Evolutionary conservation across 2,888 invertebrate species (phyloP).

Genomic region (Trachelus tabidus): DNA sequence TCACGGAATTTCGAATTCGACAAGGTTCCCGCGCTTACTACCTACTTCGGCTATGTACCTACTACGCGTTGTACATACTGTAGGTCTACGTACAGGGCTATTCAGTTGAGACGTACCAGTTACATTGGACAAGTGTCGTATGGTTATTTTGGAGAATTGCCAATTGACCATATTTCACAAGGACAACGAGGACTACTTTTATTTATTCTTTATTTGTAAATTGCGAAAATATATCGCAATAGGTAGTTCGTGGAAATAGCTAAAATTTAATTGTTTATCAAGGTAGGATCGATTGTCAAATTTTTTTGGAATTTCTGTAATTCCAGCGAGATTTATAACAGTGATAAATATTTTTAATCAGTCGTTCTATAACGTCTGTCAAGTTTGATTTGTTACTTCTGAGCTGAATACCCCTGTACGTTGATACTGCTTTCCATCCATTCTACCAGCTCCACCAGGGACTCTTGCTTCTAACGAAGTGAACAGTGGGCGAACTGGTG

Average conservation of each 20-base stretch:
- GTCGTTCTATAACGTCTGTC: not conserved
- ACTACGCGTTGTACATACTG: not conserved
- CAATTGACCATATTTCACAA: not conserved
- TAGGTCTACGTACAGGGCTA: not conserved
- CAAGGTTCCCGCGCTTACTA: not conserved
- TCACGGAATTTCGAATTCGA: not conserved
- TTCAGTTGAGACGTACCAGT: not conserved
- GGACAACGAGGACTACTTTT: not conserved
- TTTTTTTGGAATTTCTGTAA: not conserved
- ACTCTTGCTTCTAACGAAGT: not conserved
- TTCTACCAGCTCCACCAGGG: not conserved
- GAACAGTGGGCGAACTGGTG: not conserved
- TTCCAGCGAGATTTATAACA: not conserved
- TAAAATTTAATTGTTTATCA: not conserved
- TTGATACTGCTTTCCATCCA: not conserved
- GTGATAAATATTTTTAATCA: not conserved
- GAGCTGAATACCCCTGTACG: not conserved
- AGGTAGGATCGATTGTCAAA: not conserved
- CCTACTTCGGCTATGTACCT: not conserved
- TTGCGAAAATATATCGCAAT: not conserved
- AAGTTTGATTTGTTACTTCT: not conserved
- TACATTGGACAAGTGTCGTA: not conserved
- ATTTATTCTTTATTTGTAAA: not conserved
- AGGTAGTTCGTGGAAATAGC: not conserved
- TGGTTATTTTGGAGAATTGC: not conserved